Percentiles rank a stretch among this genome's conserved stretches.
phyloP scores from a whole-genome alignment of 2,113 vertebrate genomes.

The Pterocles gutturalis region DNA sequence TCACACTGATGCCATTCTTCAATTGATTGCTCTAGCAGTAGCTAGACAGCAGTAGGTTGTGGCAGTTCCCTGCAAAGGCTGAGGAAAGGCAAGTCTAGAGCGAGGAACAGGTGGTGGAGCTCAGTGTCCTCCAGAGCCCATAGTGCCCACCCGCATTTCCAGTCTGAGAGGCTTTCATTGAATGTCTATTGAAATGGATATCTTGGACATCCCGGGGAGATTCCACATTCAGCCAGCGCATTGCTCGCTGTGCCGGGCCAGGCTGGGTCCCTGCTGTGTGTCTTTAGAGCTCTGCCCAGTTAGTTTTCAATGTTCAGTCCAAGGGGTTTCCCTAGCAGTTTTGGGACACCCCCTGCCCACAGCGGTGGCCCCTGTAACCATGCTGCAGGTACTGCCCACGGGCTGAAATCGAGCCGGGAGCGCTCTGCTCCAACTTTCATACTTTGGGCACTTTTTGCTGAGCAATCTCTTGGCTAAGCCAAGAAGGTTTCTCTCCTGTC shows the following conservation, averaged over 20 bases:
- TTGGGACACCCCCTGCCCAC: neutral
- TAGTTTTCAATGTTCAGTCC: neutral
- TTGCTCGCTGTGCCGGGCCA: neutral
- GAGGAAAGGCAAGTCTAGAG: neutral
- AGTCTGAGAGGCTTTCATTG: neutral
- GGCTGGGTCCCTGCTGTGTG: neutral
- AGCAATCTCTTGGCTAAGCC: neutral
- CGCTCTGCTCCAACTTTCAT: neutral
- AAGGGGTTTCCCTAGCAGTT: neutral
- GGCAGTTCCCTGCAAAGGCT: neutral
- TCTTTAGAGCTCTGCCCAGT: neutral
- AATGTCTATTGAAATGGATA: neutral
- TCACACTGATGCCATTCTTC: neutral
- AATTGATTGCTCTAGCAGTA: neutral
- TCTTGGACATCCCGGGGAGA: neutral
- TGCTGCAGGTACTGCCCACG: neutral
- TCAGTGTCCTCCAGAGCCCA: neutral
- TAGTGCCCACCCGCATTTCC: neutral
- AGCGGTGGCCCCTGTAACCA: fast-evolving
- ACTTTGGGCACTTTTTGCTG: neutral
- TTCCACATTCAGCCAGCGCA: neutral
- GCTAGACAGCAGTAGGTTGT: neutral
- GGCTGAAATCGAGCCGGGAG: neutral
- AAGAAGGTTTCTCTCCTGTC: neutral
- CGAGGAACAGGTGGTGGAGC: neutral